Evolutionary conservation across 2,888 invertebrate genomes (phyloP), one percentile per base, ranked within the genome.

Genomic region (Elgonia sp.): DNA sequence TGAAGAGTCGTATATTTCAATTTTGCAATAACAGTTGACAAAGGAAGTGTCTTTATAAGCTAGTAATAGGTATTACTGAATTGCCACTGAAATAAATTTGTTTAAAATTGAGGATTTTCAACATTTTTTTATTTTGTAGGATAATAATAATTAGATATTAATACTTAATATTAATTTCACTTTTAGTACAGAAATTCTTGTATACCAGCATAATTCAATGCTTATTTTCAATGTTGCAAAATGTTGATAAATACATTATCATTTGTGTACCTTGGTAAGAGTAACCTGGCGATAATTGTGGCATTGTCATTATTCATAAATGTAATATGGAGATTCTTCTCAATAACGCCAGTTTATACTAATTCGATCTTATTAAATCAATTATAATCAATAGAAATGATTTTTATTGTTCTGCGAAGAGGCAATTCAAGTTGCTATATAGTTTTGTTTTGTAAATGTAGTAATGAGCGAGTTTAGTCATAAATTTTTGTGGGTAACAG

Each of bases 121-220:
- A 29, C 29, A 29, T 5, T 29, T 29, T 29, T 29, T 29, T 29
- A 29, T 29, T 29, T 29, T 29, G 1, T 29, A 5, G 1, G 29
- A 29, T 29, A 29, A 29, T 29, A 29, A 1, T 3, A 29, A 5
- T 29, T 1, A 29, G 5, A 29, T 29, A 29, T 5, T 3, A 29
- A 5, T 29, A 5, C 5, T 1, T 29, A 29, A 29, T 29, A 12
- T 53, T 0, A 53, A 16, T 29, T 29, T 55, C 12, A 62, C 8
- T 73, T 57, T 20, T 57, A 39, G 14, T 73, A 57, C 63, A 50
- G 46, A 62, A 62, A 75, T 50, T 46, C 18, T 62, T 18, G 46
- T 79, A n/a, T 79, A 67, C 79, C 79, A 79, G 79, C 67, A 79
- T 67, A n/a, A 18, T 63, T 63, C 3, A 40, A 63, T n/a, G 39